A percentile compares a stretch with the other conserved stretches of the same genome.
phyloP scores from a whole-genome alignment of 2,113 vertebrate species.

The Benitochromis conjunctus region DNA sequence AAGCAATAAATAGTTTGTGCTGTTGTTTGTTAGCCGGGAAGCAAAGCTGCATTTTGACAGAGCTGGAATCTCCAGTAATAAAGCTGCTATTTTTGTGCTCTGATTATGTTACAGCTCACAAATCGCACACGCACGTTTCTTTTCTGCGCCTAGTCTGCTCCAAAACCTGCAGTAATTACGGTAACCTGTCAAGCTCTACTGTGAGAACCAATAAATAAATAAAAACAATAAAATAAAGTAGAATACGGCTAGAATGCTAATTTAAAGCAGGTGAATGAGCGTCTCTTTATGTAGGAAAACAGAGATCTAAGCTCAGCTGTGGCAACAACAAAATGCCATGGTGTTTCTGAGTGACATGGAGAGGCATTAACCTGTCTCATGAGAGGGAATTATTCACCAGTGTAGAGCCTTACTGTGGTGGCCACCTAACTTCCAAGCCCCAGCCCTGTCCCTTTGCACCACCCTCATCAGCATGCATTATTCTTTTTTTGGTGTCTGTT shows the following conservation, averaged over 20 bases:
- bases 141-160: not conserved
- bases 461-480: constrained; percentile 63
- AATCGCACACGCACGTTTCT: not conserved
- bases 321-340: constrained; percentile 32
- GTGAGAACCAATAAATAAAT: not conserved
- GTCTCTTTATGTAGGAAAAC: not conserved
- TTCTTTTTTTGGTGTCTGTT: constrained; percentile 53
- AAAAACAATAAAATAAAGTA: not conserved
- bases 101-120: not conserved
- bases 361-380: constrained; percentile 33
- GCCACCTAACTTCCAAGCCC: constrained; percentile 56
- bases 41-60: not conserved
- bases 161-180: not conserved
- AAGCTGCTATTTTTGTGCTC: not conserved
- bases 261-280: not conserved
- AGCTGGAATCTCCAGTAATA: not conserved
- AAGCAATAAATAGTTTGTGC: not conserved
- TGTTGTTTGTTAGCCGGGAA: not conserved
- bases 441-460: not conserved
- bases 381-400: constrained; percentile 68
- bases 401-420: not conserved
- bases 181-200: not conserved
- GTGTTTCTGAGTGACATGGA: constrained; percentile 1
- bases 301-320: not conserved
- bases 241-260: not conserved